Base-by-base conservation (phyloP, 2,797 vertebrate genomes). In the Pseudochromis fuscus region DNA sequence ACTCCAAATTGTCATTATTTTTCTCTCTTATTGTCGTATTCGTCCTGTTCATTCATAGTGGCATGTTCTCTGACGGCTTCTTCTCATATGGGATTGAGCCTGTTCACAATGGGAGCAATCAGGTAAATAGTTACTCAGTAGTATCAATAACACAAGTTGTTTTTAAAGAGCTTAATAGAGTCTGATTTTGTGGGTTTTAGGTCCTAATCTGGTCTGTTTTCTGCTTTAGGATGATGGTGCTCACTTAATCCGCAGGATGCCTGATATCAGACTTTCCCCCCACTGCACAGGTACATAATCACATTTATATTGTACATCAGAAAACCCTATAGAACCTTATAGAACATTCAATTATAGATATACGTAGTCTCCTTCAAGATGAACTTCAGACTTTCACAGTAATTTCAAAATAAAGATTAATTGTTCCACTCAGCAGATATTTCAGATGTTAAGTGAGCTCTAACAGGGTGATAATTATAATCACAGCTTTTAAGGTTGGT, bases 81-180 rank as follows among this genome's bases (percentile, higher is more conserved):
- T 92, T 88, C 85, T 87, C 90, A 15, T 93, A 92, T 0, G 87
- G 88, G 67, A 93, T 93, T 19, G 90, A 92, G 55, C 91, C 92
- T 0, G 0, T 89, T 53, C 56, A 71, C 65, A 91, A 91, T 16
- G 70, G 66, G 21, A 93, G 84, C 79, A 67, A 67, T 55, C 85
- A 93, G 94, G 94, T 95, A 79, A 84, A 75, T 7, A 19, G 15
- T n/a, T 11, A 6, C 2, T 18, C 12, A n/a, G 24, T 24, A 18
- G 8, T n/a, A 25, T 27, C 25, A 13, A 23, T 35, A 16, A 5
- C 53, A 16, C 4, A 24, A 13, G 13, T 3, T n/a, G 3, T 21
- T n/a, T n/a, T n/a, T n/a, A n/a, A n/a, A n/a, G n/a, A n/a, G n/a
- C n/a, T 59, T 23, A 1, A 16, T 3, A 9, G 58, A 2, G 25